Percentiles rank a stretch among this genome's conserved stretches.
These are phyloP conservation scores for Ferrisia virgata DNA, from an alignment of 2,888 invertebrate genomes.

Conservation along the genomic window DNA sequence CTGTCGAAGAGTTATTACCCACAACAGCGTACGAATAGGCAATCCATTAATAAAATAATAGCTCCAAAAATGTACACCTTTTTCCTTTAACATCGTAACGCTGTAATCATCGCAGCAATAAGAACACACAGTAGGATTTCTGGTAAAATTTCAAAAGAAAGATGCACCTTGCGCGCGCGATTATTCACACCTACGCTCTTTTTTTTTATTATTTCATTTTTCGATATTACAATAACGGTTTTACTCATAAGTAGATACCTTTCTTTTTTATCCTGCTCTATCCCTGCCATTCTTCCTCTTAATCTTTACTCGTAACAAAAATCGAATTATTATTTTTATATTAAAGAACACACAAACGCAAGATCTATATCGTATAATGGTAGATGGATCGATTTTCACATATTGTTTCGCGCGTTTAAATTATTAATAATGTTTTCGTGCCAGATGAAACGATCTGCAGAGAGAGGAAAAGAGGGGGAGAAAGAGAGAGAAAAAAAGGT, in stretches of 20 bases:
- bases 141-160: conserved; percentile 16
- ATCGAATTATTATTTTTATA: conserved; percentile 1
- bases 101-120: background rate
- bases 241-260: background rate
- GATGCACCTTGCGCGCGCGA: conserved; percentile 6
- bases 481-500: background rate
- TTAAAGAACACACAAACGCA: background rate
- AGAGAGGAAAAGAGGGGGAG: too few species aligned
- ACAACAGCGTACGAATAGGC: background rate
- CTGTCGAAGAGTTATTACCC: background rate
- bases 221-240: conserved; percentile 22
- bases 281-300: background rate
- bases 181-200: conserved; percentile 11
- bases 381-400: background rate
- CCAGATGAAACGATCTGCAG: too few species aligned
- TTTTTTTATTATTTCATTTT: background rate
- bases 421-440: background rate
- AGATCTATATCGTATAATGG: background rate
- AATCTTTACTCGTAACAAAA: background rate
- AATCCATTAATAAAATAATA: conserved; percentile 3
- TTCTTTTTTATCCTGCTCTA: background rate
- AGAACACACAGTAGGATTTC: conserved; percentile 15
- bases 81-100: background rate
- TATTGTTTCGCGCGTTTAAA: conserved; percentile 19
- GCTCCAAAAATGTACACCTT: background rate